These are phyloP conservation scores for Pavo muticus DNA, from an alignment of 2,113 vertebrate species.

Conservation along the genomic window DNA sequence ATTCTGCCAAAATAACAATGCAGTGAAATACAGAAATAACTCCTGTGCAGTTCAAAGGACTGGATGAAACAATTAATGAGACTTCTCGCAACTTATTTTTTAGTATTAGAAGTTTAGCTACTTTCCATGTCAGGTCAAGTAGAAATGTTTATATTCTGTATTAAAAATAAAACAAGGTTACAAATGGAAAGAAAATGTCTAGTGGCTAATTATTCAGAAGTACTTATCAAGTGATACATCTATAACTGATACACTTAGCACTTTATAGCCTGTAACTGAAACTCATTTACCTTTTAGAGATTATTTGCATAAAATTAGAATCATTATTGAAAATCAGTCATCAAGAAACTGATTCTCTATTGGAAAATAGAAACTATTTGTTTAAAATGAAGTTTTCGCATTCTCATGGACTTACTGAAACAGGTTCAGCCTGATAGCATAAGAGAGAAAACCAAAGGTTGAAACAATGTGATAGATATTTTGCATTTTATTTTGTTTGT, in stretches of 20 bases:
- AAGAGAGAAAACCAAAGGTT: neutral
- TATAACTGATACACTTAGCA: neutral
- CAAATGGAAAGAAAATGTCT: neutral
- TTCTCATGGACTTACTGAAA: neutral
- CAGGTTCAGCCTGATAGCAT: neutral
- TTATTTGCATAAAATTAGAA: neutral
- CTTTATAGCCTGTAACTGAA: neutral
- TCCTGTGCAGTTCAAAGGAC: neutral
- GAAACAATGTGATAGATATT: neutral
- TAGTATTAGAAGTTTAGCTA: neutral
- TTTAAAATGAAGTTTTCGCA: neutral
- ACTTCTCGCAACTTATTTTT: neutral
- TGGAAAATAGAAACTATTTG: neutral
- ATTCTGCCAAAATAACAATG: neutral
- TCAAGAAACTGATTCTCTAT: neutral
- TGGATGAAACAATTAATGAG: constrained; percentile 2
- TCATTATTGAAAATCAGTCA: neutral
- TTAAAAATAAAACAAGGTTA: neutral
- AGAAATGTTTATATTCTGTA: neutral
- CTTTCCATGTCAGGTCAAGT: neutral
- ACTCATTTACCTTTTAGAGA: neutral
- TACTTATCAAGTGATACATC: accelerated
- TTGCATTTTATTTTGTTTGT: neutral
- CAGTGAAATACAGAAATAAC: neutral
- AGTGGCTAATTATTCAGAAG: neutral